phyloP scores from a whole-genome alignment of 2,888 invertebrate species.

The Ditula angustiorana region DNA sequence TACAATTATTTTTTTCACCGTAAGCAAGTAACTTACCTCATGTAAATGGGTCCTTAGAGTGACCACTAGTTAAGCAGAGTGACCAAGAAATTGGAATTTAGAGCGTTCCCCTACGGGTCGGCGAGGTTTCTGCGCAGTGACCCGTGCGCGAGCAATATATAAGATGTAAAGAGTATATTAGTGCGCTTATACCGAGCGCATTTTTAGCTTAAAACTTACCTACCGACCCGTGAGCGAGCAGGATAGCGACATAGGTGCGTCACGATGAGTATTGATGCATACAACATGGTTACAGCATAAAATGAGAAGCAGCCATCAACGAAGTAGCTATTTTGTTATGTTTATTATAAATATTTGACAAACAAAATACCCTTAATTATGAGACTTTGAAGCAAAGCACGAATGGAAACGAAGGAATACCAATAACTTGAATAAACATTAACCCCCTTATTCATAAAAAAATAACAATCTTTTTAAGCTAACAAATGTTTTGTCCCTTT shows the following conservation, averaged over 20 bases:
- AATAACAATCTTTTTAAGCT: no score
- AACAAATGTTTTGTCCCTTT: no score
- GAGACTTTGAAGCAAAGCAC: not conserved
- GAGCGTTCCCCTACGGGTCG: no score
- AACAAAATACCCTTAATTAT: not conserved
- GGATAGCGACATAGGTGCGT: not conserved
- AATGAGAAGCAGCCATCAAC: not conserved
- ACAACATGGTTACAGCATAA: not conserved
- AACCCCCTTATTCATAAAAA: no score
- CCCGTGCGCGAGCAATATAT: no score
- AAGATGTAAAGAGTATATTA: no score
- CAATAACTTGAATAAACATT: not conserved
- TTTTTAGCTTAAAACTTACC: no score
- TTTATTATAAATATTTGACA: not conserved
- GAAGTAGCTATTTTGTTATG: not conserved
- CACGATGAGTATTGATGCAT: not conserved
- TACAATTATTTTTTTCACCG: not conserved
- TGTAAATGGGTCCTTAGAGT: not conserved
- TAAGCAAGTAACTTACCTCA: not conserved
- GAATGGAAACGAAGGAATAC: not conserved
- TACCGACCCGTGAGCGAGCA: no score
- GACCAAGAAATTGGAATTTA: not conserved
- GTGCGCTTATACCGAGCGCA: no score
- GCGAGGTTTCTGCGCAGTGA: no score
- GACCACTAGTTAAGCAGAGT: not conserved